Percentiles rank a stretch among this genome's conserved stretches.
These are phyloP conservation scores for Laticauda colubrina DNA, from an alignment of 2,113 vertebrate species.

Conservation along the genomic window DNA sequence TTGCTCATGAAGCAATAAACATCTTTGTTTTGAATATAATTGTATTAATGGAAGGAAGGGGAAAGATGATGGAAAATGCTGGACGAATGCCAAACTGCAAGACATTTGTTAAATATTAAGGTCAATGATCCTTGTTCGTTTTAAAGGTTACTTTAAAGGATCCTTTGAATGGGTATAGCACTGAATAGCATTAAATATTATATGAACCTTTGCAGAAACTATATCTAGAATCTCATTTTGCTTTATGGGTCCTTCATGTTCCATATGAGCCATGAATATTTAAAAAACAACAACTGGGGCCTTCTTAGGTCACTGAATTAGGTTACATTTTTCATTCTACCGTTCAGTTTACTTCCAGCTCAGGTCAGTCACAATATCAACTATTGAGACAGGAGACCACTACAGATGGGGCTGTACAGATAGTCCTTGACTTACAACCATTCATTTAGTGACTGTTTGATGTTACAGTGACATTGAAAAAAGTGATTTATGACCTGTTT, in stretches of 20 bases:
- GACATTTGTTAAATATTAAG: slow-evolving; percentile 62
- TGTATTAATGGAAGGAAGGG: slow-evolving; percentile 37
- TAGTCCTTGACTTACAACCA: not conserved
- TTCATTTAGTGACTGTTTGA: not conserved
- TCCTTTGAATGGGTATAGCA: slow-evolving; percentile 2
- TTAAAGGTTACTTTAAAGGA: slow-evolving; percentile 19
- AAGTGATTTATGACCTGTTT: not conserved
- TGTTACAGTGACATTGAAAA: not conserved
- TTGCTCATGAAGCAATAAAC: slow-evolving; percentile 48
- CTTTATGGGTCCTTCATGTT: slow-evolving; percentile 4
- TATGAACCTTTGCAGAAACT: not conserved
- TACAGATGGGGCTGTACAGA: not conserved
- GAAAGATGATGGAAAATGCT: slow-evolving; percentile 14
- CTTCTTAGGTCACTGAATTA: not conserved
- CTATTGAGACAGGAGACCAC: not conserved
- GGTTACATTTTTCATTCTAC: not conserved
- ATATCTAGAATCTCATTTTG: not conserved
- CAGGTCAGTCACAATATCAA: not conserved
- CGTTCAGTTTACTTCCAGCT: not conserved
- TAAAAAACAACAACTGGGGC: not conserved
- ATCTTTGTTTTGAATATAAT: slow-evolving; percentile 45
- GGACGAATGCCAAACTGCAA: not conserved
- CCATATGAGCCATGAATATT: not conserved
- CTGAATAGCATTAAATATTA: rapidly evolving
- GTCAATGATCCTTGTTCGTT: slow-evolving; percentile 37